Percentiles rank a stretch among this genome's conserved stretches.
These are phyloP conservation scores for Macrochelys suwanniensis DNA, from an alignment of 2,797 vertebrate genomes.

Conservation along the genomic window DNA sequence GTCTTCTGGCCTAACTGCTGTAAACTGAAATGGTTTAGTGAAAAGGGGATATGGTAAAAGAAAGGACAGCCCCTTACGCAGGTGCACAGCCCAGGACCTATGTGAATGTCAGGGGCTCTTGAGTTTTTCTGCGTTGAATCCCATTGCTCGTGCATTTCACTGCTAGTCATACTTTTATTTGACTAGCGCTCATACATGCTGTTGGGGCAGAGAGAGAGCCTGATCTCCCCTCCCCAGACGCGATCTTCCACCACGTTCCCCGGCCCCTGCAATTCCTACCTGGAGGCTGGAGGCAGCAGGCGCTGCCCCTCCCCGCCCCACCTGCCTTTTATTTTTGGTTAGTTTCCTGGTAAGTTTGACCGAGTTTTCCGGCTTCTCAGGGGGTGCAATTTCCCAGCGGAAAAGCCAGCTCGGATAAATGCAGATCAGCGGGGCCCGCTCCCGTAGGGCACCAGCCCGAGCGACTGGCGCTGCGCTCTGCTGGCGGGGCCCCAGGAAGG, in stretches of 20 bases:
- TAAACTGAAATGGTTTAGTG: fast-evolving
- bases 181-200: neutral
- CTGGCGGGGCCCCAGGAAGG: no score
- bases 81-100: neutral
- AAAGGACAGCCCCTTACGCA: neutral
- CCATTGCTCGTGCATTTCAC: neutral
- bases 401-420: neutral
- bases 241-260: no score
- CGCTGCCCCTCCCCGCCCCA: neutral
- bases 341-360: neutral
- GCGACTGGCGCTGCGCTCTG: neutral
- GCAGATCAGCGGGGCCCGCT: neutral
- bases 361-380: neutral
- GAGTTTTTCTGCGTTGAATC: neutral
- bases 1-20: fast-evolving
- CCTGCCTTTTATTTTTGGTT: neutral
- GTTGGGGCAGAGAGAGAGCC: neutral
- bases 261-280: neutral
- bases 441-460: neutral
- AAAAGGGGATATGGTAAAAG: neutral
- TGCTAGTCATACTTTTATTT: neutral
- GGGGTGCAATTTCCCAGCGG: neutral
- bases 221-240: neutral
- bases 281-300: neutral
- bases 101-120: neutral